A percentile compares a stretch with the other conserved stretches of the same genome.
phyloP scores from a whole-genome alignment of 2,797 vertebrate genomes.

The Xerus rutilus region DNA sequence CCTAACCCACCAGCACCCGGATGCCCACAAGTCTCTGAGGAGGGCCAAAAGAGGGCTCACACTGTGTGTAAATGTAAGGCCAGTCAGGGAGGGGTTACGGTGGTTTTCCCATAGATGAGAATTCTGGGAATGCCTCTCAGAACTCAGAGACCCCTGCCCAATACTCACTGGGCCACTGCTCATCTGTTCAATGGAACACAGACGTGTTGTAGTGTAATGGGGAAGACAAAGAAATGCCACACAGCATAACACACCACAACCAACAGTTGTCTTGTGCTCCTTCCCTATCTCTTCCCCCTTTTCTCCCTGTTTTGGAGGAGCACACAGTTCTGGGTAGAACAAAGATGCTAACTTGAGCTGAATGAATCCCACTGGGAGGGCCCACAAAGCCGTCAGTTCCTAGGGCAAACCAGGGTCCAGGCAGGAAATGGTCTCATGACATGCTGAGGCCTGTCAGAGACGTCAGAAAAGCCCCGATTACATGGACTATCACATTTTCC shows the following conservation, averaged over 20 bases:
- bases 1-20: background rate
- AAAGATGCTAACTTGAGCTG: background rate
- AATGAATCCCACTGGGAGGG: background rate
- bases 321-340: background rate
- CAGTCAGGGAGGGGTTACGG: background rate
- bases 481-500: background rate
- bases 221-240: background rate
- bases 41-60: background rate
- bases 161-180: background rate
- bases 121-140: conserved; percentile 14
- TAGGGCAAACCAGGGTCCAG: background rate
- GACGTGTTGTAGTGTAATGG: background rate
- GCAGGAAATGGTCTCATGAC: background rate
- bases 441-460: background rate
- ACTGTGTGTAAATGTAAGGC: background rate
- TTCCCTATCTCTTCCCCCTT: background rate
- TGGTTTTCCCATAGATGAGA: background rate
- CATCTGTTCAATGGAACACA: background rate
- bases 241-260: background rate
- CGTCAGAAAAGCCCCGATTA: background rate
- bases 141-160: background rate
- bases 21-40: background rate
- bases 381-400: background rate
- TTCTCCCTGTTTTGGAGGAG: background rate
- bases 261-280: background rate